Evolutionary conservation across 2,888 invertebrate genomes (phyloP), one percentile per base, ranked within the genome.

Genomic region (Lycia hirtaria): DNA sequence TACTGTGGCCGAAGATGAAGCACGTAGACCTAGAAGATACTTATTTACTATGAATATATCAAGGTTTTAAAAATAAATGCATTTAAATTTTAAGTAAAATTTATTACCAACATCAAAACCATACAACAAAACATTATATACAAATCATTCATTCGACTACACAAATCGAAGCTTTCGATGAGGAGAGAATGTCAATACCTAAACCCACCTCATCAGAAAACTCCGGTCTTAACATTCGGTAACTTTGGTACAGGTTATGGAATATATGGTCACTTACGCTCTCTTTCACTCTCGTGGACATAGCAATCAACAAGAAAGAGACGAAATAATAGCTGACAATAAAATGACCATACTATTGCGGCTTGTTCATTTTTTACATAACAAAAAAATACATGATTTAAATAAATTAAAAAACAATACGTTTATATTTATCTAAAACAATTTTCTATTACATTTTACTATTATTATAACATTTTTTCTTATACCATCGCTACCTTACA

Each of bases 121-220:
- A 44, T 32, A 49, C 50, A 50, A 50, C 44, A 12, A 26, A 45
- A 50, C 56, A 56, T 50, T 50, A 56, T 56, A 45, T 56, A 56
- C 56, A 56, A 44, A 43, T 14, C 55, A 50, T 43, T 10, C 44
- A 44, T 44, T 17, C 50, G 4, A 40, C 12, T 20, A 37, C 32
- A 49, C n/a, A n/a, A n/a, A n/a, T n/a, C n/a, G n/a, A n/a, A n/a
- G n/a, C n/a, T n/a, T n/a, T n/a, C n/a, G n/a, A n/a, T n/a, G n/a
- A n/a, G n/a, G n/a, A n/a, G n/a, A n/a, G n/a, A n/a, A n/a, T n/a
- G n/a, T n/a, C n/a, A n/a, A n/a, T n/a, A n/a, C n/a, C n/a, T n/a
- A n/a, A n/a, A n/a, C n/a, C n/a, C n/a, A n/a, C n/a, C n/a, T n/a
- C n/a, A n/a, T n/a, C n/a, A n/a, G n/a, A n/a, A n/a, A n/a, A n/a